Conservation (phyloP, 2,113 vertebrate genomes). For the Chaenocephalus aceratus region DNA sequence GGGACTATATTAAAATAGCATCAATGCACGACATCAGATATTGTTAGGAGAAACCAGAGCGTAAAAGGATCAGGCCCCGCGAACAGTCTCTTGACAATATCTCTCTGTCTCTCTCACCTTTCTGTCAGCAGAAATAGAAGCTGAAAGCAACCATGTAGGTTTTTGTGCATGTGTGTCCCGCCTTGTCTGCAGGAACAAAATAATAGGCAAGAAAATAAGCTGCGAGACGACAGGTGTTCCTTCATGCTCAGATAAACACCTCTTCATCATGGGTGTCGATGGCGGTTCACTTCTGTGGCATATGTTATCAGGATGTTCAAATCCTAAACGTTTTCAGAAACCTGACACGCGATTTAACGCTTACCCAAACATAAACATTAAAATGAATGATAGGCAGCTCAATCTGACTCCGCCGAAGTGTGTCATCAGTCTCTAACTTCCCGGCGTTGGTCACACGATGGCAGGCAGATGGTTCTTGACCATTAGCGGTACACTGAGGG, state of each 20-base stretch:
- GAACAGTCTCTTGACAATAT: slow-evolving; percentile 39
- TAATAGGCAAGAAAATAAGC: slow-evolving; percentile 22
- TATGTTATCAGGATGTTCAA: slow-evolving; percentile 9
- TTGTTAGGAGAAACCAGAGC: slow-evolving; percentile 37
- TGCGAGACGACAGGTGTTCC: slow-evolving; percentile 51
- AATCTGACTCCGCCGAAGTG: neutral
- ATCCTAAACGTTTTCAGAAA: slow-evolving; percentile 22
- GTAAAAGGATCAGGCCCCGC: slow-evolving; percentile 54
- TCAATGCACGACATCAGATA: slow-evolving; percentile 38
- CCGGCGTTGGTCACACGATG: neutral
- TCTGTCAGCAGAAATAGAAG: slow-evolving; percentile 61
- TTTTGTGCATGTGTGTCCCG: slow-evolving; percentile 23
- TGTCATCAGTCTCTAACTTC: slow-evolving; percentile 3
- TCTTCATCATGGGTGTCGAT: slow-evolving; percentile 13
- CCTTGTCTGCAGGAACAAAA: slow-evolving; percentile 34
- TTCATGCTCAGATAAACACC: slow-evolving; percentile 46
- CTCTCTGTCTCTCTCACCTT: slow-evolving; percentile 34
- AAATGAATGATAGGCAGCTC: slow-evolving; percentile 11
- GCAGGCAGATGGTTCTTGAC: neutral
- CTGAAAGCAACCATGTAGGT: slow-evolving; percentile 40
- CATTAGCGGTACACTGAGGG: neutral
- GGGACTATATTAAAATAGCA: slow-evolving; percentile 63
- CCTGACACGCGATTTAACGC: neutral
- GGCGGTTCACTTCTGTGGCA: slow-evolving; percentile 20
- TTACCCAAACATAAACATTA: neutral